These are phyloP conservation scores for Tromatobia lineatoria DNA, from an alignment of 2,888 invertebrate genomes.

Conservation along the genomic window DNA sequence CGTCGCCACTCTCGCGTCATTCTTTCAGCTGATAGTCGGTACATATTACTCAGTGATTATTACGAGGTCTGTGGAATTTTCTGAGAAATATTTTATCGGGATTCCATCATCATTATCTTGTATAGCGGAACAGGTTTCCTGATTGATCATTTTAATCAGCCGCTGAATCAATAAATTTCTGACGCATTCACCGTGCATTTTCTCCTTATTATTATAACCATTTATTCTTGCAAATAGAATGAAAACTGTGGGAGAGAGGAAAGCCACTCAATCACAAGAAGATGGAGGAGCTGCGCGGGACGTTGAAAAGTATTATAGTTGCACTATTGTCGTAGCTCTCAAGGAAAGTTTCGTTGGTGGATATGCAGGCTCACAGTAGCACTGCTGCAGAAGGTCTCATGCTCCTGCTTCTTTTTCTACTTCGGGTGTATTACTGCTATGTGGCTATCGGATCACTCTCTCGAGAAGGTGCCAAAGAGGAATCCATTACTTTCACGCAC, in stretches of 20 bases:
- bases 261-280: slow-evolving; percentile 19
- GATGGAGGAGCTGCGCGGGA: slow-evolving; percentile 8
- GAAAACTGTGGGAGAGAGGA: neutral
- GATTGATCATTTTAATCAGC: neutral
- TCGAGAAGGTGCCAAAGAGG: slow-evolving; percentile 61
- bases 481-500: slow-evolving; percentile 64
- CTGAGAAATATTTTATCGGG: slow-evolving; percentile 18
- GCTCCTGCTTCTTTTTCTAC: slow-evolving; percentile 22
- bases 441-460: slow-evolving; percentile 42
- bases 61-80: neutral
- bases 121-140: slow-evolving; percentile 34
- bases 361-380: neutral
- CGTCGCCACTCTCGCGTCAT: slow-evolving; percentile 53
- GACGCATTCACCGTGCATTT: neutral
- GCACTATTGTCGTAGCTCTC: slow-evolving; percentile 28
- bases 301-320: slow-evolving; percentile 17
- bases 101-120: slow-evolving; percentile 32
- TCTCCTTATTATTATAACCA: slow-evolving; percentile 4
- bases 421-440: slow-evolving; percentile 28
- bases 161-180: neutral
- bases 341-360: slow-evolving; percentile 13
- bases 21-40: slow-evolving; percentile 27
- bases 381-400: slow-evolving; percentile 6
- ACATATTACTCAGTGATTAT: slow-evolving; percentile 15
- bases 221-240: neutral